These are phyloP conservation scores for Drosophila azteca DNA, from an alignment of 1,140 invertebrate genomes.

Conservation along the genomic window DNA sequence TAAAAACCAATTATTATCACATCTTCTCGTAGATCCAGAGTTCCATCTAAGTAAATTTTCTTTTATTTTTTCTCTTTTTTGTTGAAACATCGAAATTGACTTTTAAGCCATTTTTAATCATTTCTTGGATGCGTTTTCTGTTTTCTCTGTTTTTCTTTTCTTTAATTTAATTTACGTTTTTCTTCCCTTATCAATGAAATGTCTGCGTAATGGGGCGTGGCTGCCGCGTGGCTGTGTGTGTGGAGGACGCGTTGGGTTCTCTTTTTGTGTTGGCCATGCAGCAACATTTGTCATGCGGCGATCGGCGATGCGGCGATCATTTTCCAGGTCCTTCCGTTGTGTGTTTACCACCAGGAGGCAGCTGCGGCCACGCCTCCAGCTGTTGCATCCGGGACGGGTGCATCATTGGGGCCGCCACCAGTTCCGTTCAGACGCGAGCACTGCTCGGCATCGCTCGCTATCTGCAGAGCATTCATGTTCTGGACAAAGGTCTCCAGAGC, in stretches of 20 bases:
- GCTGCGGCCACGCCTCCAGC: slow-evolving; percentile 56
- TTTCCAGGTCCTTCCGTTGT: background rate
- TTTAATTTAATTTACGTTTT: slow-evolving; percentile 34
- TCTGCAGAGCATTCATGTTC: slow-evolving; percentile 76
- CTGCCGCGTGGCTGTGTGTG: slow-evolving; percentile 38
- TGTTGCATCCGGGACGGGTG: slow-evolving; percentile 48
- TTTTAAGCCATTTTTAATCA: slow-evolving; percentile 73
- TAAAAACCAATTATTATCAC: slow-evolving; percentile 28
- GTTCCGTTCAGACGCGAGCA: slow-evolving; percentile 69
- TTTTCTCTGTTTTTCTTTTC: slow-evolving; percentile 42
- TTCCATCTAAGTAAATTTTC: slow-evolving; percentile 74
- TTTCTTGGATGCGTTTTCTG: slow-evolving; percentile 55
- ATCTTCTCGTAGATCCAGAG: too few relatives aligned
- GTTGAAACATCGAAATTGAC: slow-evolving; percentile 79
- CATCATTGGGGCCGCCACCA: slow-evolving; percentile 43
- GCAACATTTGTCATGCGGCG: slow-evolving; percentile 64
- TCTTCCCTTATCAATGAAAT: slow-evolving; percentile 59
- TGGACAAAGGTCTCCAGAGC: slow-evolving; percentile 78
- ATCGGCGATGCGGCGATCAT: too few relatives aligned
- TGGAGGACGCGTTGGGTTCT: slow-evolving; percentile 45
- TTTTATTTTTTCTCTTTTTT: slow-evolving; percentile 66
- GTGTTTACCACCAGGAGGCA: slow-evolving; percentile 71
- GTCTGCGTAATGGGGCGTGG: slow-evolving; percentile 55
- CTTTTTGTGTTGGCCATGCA: slow-evolving; percentile 35
- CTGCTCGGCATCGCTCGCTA: slow-evolving; percentile 71